These are phyloP conservation scores for Sepioteuthis lessoniana DNA, from an alignment of 2,888 invertebrate genomes.

Conservation along the genomic window DNA sequence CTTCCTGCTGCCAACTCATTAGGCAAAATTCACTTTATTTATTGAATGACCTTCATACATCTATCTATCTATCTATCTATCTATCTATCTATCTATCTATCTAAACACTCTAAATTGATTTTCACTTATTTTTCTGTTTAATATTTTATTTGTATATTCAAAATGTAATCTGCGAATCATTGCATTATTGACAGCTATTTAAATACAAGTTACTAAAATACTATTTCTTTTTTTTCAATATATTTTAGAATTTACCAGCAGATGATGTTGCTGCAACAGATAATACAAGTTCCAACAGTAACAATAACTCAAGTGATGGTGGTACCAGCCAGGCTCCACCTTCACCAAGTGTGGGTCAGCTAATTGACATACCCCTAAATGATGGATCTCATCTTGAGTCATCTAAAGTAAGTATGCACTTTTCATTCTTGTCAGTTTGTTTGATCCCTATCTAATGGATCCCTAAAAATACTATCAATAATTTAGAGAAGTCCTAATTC, in stretches of 20 bases:
- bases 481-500: no score
- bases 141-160: no score
- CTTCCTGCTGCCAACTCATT: no score
- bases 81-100: no score
- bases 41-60: no score
- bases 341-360: conserved; percentile 58
- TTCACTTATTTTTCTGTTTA: no score
- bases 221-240: background rate
- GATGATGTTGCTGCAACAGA: background rate
- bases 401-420: conserved; percentile 4
- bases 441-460: no score
- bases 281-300: background rate
- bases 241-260: background rate
- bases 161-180: no score
- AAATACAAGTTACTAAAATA: background rate
- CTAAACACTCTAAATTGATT: no score
- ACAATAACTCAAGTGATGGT: background rate
- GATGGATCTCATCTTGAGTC: conserved; percentile 54
- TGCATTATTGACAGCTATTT: background rate
- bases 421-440: background rate
- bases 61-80: no score
- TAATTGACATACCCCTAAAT: conserved; percentile 66
- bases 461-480: no score
- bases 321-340: background rate
- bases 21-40: no score